These are phyloP conservation scores for Blastobasis adustella DNA, from an alignment of 2,888 invertebrate species.

Conservation along the genomic window DNA sequence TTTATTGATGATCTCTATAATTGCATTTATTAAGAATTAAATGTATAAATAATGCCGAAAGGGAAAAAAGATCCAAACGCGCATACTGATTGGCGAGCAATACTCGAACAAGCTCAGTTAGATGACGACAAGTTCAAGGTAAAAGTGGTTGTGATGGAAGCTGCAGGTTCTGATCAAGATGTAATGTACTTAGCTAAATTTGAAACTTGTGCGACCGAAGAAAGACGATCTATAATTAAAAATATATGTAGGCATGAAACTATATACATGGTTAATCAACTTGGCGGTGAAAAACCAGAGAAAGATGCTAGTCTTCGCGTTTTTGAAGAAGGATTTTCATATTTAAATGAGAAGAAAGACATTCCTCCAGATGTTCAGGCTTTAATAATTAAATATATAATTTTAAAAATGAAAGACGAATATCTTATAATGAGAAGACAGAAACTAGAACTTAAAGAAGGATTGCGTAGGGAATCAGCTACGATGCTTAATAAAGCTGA, in stretches of 20 bases:
- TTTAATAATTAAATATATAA: constrained; percentile 56
- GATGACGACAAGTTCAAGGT: constrained; percentile 50
- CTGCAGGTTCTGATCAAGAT: constrained; percentile 60
- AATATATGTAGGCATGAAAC: constrained; percentile 65
- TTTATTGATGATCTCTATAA: no score
- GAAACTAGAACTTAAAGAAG: constrained; percentile 48
- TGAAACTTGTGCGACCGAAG: constrained; percentile 50
- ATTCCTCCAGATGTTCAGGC: constrained; percentile 57
- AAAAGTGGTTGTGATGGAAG: constrained; percentile 53
- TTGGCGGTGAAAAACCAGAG: constrained; percentile 57
- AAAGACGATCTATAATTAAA: constrained; percentile 60
- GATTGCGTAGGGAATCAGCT: constrained; percentile 47
- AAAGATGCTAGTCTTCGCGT: constrained; percentile 54
- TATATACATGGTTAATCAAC: constrained; percentile 64
- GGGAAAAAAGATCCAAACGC: constrained; percentile 31
- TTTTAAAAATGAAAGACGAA: constrained; percentile 62
- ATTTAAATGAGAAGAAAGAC: constrained; percentile 52
- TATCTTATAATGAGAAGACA: constrained; percentile 55
- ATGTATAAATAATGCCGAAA: constrained; percentile 41
- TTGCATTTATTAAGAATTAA: no score
- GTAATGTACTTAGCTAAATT: constrained; percentile 56
- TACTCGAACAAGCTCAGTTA: constrained; percentile 41
- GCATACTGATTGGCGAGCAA: constrained; percentile 41
- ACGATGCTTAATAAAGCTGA: constrained; percentile 51
- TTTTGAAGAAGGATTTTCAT: constrained; percentile 59